phyloP scores from a whole-genome alignment of 2,797 vertebrate genomes.

The Limnodromus scolopaceus region DNA sequence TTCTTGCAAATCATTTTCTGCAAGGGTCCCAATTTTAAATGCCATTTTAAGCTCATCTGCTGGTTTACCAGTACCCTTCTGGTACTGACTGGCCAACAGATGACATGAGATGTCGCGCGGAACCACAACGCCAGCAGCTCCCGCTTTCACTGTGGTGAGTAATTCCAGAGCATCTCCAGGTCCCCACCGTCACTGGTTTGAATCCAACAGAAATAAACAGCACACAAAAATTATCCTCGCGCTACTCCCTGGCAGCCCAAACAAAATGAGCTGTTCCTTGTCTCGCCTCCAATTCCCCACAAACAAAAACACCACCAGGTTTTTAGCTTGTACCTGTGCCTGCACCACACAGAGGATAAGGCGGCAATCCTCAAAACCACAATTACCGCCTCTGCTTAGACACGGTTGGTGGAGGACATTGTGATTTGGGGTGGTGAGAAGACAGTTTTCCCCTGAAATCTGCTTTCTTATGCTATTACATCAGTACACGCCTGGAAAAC shows the following conservation, averaged over 20 bases:
- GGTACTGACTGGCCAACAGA: not conserved
- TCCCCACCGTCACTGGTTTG: not conserved
- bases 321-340: not conserved
- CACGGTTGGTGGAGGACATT: accelerated
- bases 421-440: not conserved
- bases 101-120: accelerated
- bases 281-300: not conserved
- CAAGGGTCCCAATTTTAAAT: not conserved
- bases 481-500: not conserved
- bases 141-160: not conserved
- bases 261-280: slow-evolving; percentile 20
- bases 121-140: not conserved
- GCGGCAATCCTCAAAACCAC: not conserved
- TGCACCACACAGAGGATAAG: not conserved
- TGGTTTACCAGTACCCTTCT: not conserved
- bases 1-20: slow-evolving; percentile 3
- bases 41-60: not conserved
- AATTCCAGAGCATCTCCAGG: not conserved
- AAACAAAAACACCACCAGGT: not conserved
- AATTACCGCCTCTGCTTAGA: not conserved
- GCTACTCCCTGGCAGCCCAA: slow-evolving; percentile 7
- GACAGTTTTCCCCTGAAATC: not conserved
- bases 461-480: not conserved
- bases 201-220: slow-evolving; percentile 22
- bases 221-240: not conserved